phyloP scores from a whole-genome alignment of 2,888 invertebrate species.

The Perizoma flavofasciatum region DNA sequence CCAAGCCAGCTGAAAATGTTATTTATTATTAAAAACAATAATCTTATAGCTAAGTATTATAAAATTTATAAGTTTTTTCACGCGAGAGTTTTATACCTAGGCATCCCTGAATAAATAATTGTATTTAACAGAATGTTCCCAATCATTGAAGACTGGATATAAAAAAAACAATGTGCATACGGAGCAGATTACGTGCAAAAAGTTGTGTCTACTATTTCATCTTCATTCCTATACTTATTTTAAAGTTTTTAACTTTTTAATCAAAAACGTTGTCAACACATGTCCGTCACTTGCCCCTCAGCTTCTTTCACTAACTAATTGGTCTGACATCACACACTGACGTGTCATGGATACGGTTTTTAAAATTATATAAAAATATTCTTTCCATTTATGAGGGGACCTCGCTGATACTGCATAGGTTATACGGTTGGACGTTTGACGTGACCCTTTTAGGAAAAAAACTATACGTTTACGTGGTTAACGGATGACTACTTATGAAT shows the following conservation, averaged over 20 bases:
- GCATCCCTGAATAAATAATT: no score
- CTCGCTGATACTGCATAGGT: conserved; percentile 29
- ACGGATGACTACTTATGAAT: neutral
- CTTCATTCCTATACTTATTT: conserved; percentile 44
- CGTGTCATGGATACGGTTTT: conserved; percentile 54
- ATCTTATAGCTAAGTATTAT: no score
- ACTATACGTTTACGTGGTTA: neutral
- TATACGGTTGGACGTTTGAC: conserved; percentile 19
- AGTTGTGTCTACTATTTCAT: conserved; percentile 28
- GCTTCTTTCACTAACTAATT: conserved; percentile 79
- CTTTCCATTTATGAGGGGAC: conserved; percentile 27
- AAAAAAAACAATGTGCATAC: conserved; percentile 6
- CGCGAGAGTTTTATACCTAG: no score
- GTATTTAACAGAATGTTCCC: no score
- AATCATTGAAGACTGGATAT: no score
- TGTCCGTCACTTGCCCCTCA: conserved; percentile 69
- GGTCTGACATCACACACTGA: conserved; percentile 74
- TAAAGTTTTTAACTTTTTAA: conserved; percentile 57
- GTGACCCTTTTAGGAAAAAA: conserved; percentile 18
- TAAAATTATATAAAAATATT: conserved; percentile 63
- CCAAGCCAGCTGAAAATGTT: conserved; percentile 6
- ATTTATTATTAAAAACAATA: conserved; percentile 4
- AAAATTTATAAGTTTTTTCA: neutral
- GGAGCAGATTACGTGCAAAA: conserved; percentile 17
- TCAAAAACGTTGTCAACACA: conserved; percentile 65